Base-by-base conservation (phyloP, 2,797 vertebrate species). In the Fratercula arctica region DNA sequence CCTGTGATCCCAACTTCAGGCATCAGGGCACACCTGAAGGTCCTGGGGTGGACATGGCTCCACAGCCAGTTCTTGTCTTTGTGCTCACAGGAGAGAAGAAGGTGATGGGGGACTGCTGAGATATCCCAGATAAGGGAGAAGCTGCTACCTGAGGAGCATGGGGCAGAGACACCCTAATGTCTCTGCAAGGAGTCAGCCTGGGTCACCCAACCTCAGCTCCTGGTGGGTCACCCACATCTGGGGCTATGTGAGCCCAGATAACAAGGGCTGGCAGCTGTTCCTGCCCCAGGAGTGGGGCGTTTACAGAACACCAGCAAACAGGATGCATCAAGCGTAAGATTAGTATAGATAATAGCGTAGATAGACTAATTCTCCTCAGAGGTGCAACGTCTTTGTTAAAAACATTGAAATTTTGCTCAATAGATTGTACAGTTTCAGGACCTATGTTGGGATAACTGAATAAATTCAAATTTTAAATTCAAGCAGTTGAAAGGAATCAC, bases 71-170 rank as follows among this genome's bases (percentile, higher is more conserved):
- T 72, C 54, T 46, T 45, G 5, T 5, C 37, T 66, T 50, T 37
- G 15, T 67, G 26, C 43, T 84, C n/a, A n/a, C 0, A 0, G 57
- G 24, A 63, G 11, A 23, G 15, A 78, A 9, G 45, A 81, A 70
- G 33, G 43, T 3, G 7, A 56, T 39, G 20, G 11, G 3, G 9
- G 18, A 9, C 54, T 87, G 43, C 46, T 69, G 43, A 76, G 35
- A 29, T 59, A 69, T 19, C 16, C 25, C 25, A 69, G 59, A 50
- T 72, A 76, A 76, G 21, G 16, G 50, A 66, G 73, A 89, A 78
- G 29, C 18, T 82, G 37, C 54, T 75, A 45, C 25, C 16, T 0
- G 1, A 75, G 41, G 19, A 18, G 2, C 1, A 0, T 12, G 45
- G 33, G 16, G 7, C 24, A 53, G 54, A 73, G 45, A 33, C 26